phyloP scores from a whole-genome alignment of 2,888 invertebrate species.

The Sialis fuliginosa region DNA sequence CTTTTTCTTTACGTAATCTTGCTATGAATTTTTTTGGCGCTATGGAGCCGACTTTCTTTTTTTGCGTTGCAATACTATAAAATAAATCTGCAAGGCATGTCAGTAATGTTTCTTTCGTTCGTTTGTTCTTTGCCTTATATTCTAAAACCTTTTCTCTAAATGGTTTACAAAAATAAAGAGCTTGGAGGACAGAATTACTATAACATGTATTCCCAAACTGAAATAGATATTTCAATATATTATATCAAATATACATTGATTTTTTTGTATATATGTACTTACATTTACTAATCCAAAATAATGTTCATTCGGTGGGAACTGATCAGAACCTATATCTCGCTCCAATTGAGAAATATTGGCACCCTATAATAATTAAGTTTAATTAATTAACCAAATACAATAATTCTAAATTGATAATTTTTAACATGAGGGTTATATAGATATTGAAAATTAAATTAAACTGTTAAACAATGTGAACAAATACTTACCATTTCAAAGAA shows the following conservation, averaged over 20 bases:
- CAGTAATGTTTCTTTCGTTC: conserved; percentile 91
- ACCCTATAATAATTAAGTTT: conserved; percentile 45
- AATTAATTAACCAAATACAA: too few species aligned
- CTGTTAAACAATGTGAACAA: too few species aligned
- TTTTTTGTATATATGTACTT: conserved; percentile 27
- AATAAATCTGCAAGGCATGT: conserved; percentile 98
- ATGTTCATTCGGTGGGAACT: conserved; percentile 96
- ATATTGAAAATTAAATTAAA: too few species aligned
- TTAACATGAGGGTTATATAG: too few species aligned
- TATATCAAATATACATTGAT: conserved; percentile 1
- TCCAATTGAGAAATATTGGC: conserved; percentile 98
- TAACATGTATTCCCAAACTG: conserved; percentile 99
- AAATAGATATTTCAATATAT: conserved; percentile 1
- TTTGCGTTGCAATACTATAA: conserved; percentile 99
- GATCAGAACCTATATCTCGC: conserved; percentile 97
- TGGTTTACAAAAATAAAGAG: conserved; percentile 97
- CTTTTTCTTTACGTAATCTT: conserved; percentile 93
- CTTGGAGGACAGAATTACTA: conserved; percentile 98
- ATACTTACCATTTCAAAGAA: too few species aligned
- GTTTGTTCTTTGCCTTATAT: conserved; percentile 90
- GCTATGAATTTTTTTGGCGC: conserved; percentile 99
- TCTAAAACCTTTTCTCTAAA: conserved; percentile 97
- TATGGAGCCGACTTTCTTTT: conserved; percentile 98
- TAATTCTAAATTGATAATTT: too few species aligned
- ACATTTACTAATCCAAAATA: conserved; percentile 99